phyloP scores from a whole-genome alignment of 1,140 invertebrate species.

The Nomia melanderi region DNA sequence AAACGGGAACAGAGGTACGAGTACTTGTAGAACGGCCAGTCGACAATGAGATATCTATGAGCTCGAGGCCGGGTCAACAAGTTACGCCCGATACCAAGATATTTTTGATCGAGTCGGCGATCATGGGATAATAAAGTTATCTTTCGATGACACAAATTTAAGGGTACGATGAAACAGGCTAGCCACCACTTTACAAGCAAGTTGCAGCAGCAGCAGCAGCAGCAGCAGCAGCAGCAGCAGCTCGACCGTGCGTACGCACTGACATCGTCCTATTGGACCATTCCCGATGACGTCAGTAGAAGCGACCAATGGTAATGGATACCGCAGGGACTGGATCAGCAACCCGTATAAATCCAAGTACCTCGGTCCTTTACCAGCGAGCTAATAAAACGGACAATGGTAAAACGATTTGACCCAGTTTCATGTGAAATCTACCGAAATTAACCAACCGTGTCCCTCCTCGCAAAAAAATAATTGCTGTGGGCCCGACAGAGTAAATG shows the following conservation, averaged over 20 bases:
- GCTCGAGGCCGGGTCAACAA: too few species aligned
- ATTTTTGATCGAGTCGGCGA: neutral
- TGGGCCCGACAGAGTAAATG: too few species aligned
- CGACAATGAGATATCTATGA: too few species aligned
- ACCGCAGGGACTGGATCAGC: neutral
- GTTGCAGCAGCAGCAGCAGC: neutral
- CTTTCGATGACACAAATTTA: constrained; percentile 4
- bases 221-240: neutral
- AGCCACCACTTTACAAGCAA: neutral
- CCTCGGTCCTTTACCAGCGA: constrained; percentile 1
- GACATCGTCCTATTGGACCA: constrained; percentile 34
- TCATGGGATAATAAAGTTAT: neutral
- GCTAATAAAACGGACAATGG: constrained; percentile 16
- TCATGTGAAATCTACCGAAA: neutral
- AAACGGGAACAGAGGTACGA: neutral
- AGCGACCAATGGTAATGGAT: constrained; percentile 23
- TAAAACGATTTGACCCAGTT: neutral
- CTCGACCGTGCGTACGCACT: constrained; percentile 6
- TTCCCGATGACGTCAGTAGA: constrained; percentile 26
- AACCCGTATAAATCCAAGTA: neutral
- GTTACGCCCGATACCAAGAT: too few species aligned
- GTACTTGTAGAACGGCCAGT: too few species aligned
- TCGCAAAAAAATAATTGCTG: neutral
- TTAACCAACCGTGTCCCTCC: neutral
- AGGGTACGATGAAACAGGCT: neutral